Conservation (phyloP, 2,888 invertebrate genomes). For the Hyalella azteca region DNA sequence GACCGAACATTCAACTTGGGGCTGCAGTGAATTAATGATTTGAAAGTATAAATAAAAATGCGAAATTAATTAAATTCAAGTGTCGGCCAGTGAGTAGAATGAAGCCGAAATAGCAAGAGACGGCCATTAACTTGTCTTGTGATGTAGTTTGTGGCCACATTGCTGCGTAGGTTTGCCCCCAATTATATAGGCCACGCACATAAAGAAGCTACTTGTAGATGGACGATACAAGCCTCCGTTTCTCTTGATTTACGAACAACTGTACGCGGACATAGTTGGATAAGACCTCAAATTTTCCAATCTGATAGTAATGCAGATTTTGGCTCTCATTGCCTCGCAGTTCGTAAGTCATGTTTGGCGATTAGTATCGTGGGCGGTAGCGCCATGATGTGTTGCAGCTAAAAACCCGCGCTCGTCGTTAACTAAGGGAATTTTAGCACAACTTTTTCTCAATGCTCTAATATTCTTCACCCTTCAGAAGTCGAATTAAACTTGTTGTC, state of each 20-base stretch:
- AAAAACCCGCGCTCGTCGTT: not conserved
- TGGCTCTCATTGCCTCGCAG: not conserved
- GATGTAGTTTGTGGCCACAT: too few species aligned
- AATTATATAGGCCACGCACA: not conserved
- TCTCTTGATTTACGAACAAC: not conserved
- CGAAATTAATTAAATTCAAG: too few species aligned
- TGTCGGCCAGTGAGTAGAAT: too few species aligned
- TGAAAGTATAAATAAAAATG: too few species aligned
- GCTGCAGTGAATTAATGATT: too few species aligned
- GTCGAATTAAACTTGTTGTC: not conserved
- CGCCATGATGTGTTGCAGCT: not conserved
- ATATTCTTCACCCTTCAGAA: not conserved
- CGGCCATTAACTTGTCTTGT: too few species aligned
- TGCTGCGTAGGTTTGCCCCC: not conserved
- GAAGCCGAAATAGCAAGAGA: too few species aligned
- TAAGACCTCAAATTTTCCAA: not conserved
- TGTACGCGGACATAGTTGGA: not conserved
- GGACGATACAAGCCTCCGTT: not conserved
- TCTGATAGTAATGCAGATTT: constrained; percentile 17
- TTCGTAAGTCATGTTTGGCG: not conserved
- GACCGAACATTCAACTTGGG: too few species aligned
- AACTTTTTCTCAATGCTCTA: not conserved
- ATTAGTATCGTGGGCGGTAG: constrained; percentile 6
- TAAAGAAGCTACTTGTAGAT: constrained; percentile 24
- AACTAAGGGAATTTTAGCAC: not conserved